Conservation (phyloP, 1,140 invertebrate genomes). For the Phymorhynchus buccinoides region DNA sequence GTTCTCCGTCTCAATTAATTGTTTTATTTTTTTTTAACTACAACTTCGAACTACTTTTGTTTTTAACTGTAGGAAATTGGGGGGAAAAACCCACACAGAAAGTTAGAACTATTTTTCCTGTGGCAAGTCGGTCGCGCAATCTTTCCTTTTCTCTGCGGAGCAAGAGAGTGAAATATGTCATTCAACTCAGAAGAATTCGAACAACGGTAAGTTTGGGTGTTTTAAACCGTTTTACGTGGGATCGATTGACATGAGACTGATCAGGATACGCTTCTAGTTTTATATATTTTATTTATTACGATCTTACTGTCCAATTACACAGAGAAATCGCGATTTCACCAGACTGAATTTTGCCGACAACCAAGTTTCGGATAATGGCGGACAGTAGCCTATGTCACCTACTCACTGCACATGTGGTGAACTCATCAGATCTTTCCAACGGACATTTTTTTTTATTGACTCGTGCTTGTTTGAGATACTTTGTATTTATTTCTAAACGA, state of each 20-base stretch:
- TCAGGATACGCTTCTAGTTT: background rate
- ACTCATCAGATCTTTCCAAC: background rate
- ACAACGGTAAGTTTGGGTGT: slow-evolving; percentile 58
- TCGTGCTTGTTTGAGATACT: too few relatives aligned
- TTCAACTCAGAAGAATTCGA: slow-evolving; percentile 63
- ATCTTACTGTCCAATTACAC: background rate
- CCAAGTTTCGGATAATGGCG: slow-evolving; percentile 35
- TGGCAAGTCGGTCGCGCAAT: slow-evolving; percentile 40
- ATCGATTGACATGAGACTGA: background rate
- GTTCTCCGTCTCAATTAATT: too few relatives aligned
- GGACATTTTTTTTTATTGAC: background rate
- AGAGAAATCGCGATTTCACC: background rate
- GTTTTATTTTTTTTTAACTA: background rate
- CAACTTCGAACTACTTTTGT: slow-evolving; percentile 1
- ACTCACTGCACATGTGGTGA: slow-evolving; percentile 31
- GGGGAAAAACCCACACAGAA: background rate
- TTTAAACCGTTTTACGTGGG: slow-evolving; percentile 3
- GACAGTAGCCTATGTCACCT: too few relatives aligned
- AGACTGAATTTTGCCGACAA: background rate
- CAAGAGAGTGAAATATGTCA: slow-evolving; percentile 68
- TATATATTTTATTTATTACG: background rate
- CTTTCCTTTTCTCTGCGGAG: slow-evolving; percentile 64
- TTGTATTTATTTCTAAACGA: background rate
- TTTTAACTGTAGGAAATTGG: background rate
- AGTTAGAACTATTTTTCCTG: background rate